Base-by-base conservation (phyloP, 2,797 vertebrate genomes). In the Steatocranus sp. region DNA sequence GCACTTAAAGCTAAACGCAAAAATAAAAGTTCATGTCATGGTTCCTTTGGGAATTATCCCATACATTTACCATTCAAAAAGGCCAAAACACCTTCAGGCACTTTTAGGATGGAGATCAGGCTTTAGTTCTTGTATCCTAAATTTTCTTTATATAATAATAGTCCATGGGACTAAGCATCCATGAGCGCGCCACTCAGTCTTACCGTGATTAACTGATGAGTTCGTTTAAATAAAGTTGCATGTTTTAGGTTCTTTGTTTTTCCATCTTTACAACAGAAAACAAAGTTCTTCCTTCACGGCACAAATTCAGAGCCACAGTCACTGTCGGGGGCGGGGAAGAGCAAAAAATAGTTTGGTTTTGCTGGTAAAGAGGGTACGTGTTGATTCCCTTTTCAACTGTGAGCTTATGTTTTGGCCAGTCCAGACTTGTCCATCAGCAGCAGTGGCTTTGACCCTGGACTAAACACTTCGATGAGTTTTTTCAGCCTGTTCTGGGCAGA, bases 161-260 rank as follows among this genome's bases (percentile, higher is more conserved):
- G 96, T 97, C 96, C 96, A 96, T 80, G 94, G 96, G 96, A 97
- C 96, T 96, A 96, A 96, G 85, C 91, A 86, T 91, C 88, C 78
- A 53, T 84, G 80, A 76, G 83, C 70, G 32, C 82, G 92, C 74
- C 80, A 80, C 92, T 91, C 87, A 88, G 91, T 93, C 83, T 79
- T 73, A 76, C 84, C 85, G 82, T 63, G 75, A 76, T 43, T 58
- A 86, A 91, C 89, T 86, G 87, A 88, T 83, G 61, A 93, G 20
- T 82, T 81, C 36, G 36, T 87, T 90, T 86, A 89, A 92, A 88
- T 88, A 91, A 89, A 91, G 81, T 89, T 81, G 74, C 51, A 78
- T 49, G 36, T 70, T 85, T 80, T 18, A 50, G 38, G 80, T 66
- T 61, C 70, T 74, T 46, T 46, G 36, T 80, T 74, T 38, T 38